Percentiles rank a stretch among this genome's conserved stretches.
Evolutionary conservation across 2,797 vertebrate species (phyloP).

Genomic region (Anguilla megastoma): DNA sequence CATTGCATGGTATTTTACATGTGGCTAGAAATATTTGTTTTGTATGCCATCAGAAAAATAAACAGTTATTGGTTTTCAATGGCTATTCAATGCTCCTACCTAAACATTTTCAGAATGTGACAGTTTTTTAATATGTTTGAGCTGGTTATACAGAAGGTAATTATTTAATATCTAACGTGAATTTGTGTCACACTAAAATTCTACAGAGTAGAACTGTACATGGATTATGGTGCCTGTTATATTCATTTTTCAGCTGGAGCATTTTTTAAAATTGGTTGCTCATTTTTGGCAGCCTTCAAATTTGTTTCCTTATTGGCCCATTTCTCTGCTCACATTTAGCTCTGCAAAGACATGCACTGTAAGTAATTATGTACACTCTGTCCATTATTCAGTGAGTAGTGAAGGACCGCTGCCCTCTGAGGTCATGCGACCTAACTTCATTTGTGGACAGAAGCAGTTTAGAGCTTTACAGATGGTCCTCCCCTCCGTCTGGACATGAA

Average conservation of each 20-base stretch:
- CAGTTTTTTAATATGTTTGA: not conserved
- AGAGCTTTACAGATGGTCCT: slow-evolving; percentile 7
- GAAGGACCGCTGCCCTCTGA: not conserved
- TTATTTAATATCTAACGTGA: not conserved
- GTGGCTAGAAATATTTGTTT: not conserved
- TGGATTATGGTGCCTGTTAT: not conserved
- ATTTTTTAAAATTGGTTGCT: not conserved
- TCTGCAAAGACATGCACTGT: too few species aligned
- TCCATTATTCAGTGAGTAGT: not conserved
- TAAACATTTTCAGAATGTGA: not conserved
- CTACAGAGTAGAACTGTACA: not conserved
- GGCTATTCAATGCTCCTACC: not conserved
- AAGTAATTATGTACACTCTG: not conserved
- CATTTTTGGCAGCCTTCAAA: not conserved
- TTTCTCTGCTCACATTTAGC: not conserved
- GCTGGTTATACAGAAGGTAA: not conserved
- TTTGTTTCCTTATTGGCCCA: not conserved
- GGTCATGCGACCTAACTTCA: not conserved
- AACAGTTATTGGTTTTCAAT: not conserved
- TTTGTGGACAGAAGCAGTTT: not conserved
- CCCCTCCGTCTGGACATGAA: not conserved
- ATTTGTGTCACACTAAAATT: not conserved
- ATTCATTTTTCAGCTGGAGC: not conserved
- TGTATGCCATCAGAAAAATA: not conserved
- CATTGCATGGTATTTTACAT: not conserved